Percentiles rank a stretch among this genome's conserved stretches.
Conservation (phyloP, 2,113 vertebrate genomes). For the Callospermophilus lateralis region DNA sequence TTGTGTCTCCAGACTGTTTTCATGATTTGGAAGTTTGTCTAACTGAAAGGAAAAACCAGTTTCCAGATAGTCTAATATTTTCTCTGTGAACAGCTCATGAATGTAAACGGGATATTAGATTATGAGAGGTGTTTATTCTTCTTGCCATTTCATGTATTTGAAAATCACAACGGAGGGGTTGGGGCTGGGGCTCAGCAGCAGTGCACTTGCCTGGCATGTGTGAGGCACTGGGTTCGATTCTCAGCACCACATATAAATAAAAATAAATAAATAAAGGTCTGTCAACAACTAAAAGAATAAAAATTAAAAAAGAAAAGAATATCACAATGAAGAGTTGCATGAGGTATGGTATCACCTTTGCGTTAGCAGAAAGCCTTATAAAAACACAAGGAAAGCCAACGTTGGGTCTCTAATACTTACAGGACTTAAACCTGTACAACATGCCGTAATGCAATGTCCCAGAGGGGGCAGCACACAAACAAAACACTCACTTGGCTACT, state of each 20-base stretch:
- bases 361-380: not conserved
- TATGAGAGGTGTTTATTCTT: not conserved
- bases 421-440: not conserved
- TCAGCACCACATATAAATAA: no score
- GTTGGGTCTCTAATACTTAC: not conserved
- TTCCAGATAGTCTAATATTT: not conserved
- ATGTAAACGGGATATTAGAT: not conserved
- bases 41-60: not conserved
- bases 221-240: no score
- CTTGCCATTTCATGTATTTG: not conserved
- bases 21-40: not conserved
- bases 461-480: constrained; percentile 36
- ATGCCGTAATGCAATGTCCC: not conserved
- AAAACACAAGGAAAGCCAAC: not conserved
- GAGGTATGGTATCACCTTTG: not conserved
- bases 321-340: not conserved
- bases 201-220: no score
- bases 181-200: no score
- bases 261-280: no score
- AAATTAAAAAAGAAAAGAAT: not conserved
- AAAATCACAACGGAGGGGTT: not conserved
- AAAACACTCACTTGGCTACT: constrained; percentile 32
- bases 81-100: not conserved
- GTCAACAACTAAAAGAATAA: no score
- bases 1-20: not conserved